Base-by-base conservation (phyloP, 2,797 vertebrate genomes). In the Danionella dracula region DNA sequence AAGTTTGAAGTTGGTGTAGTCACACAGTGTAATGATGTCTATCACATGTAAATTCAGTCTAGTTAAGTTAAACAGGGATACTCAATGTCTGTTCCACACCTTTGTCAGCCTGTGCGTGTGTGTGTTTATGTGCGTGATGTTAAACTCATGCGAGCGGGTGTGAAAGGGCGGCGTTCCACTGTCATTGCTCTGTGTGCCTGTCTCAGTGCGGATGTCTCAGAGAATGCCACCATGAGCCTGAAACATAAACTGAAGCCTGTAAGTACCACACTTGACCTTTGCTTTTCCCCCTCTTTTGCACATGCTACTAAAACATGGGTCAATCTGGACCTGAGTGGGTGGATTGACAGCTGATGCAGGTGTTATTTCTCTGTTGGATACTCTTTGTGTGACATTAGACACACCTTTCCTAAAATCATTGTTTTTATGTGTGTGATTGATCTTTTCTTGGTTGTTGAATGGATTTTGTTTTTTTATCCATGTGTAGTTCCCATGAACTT, bases 211-310 rank as follows among this genome's bases (percentile, higher is more conserved):
- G 77, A 27, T 6, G 23, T 27, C 48, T 44, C 60, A 58, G 51
- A 72, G 62, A 70, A 63, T 65, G 59, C 73, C 85, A 86, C 57
- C 82, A 90, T 88, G 90, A 93, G 87, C 84, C 81, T 90, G 80
- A 77, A 75, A 77, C 79, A 85, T 48, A 84, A 79, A 84, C 88
- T 91, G 55, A 87, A 88, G 79, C 89, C 85, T 38, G 86, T 90
- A 80, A 90, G 91, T 85, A 81, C 61, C 65, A 19, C 58, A 45
- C 4, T 29, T 62, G 38, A 23, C 17, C 16, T 37, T 31, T 32
- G 31, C 10, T 6, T 29, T 12, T 19, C 44, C 7, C n/a, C 2
- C 41, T 20, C 11, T 54, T 2, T 45, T 23, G 9, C n/a, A 40
- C 16, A 13, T n/a, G 11, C 1, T 13, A 34, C 20, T 13, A 12